Evolutionary conservation across 37 sponge, comb jelly and placozoan genomes (phyloP).

Genomic region (Cliona cf. orientalis): DNA sequence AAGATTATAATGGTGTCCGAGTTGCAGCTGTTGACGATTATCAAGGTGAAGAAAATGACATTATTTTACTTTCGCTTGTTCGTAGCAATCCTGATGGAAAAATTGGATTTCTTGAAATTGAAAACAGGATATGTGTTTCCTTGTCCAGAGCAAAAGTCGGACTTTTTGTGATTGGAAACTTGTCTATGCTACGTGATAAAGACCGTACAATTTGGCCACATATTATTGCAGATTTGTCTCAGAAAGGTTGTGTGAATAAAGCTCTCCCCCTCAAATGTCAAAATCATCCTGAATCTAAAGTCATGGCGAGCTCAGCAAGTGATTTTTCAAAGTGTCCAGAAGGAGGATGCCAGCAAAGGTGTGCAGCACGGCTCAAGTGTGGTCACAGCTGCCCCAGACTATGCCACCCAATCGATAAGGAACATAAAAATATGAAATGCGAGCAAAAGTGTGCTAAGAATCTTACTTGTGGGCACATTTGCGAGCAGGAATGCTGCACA

Average conservation of each 20-base stretch:
- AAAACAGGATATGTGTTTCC: slow-evolving; percentile 90
- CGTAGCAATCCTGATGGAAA: slow-evolving; percentile 77
- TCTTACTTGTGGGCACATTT: slow-evolving; percentile 78
- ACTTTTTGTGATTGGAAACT: slow-evolving; percentile 89
- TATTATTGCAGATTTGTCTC: slow-evolving; percentile 60
- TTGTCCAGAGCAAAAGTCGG: slow-evolving; percentile 90
- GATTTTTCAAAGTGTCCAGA: slow-evolving; percentile 83
- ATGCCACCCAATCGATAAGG: slow-evolving; percentile 77
- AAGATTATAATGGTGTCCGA: slow-evolving; percentile 68
- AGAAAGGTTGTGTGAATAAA: slow-evolving; percentile 31
- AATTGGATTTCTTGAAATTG: slow-evolving; percentile 82
- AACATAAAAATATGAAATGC: slow-evolving; percentile 67
- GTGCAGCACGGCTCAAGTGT: slow-evolving; percentile 65
- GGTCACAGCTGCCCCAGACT: slow-evolving; percentile 76
- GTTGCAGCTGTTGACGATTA: slow-evolving; percentile 92
- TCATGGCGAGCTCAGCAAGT: background rate
- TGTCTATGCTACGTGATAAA: slow-evolving; percentile 46
- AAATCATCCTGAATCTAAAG: slow-evolving; percentile 60
- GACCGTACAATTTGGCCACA: slow-evolving; percentile 69
- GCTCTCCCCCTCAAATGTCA: slow-evolving; percentile 79
- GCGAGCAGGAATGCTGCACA: slow-evolving; percentile 63
- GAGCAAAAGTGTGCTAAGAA: slow-evolving; percentile 43
- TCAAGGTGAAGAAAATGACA: slow-evolving; percentile 95
- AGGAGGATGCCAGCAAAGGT: slow-evolving; percentile 78
- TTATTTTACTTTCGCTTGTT: slow-evolving; percentile 87